Evolutionary conservation across 2,797 vertebrate genomes (phyloP).

Genomic region (Alcedo atthis): DNA sequence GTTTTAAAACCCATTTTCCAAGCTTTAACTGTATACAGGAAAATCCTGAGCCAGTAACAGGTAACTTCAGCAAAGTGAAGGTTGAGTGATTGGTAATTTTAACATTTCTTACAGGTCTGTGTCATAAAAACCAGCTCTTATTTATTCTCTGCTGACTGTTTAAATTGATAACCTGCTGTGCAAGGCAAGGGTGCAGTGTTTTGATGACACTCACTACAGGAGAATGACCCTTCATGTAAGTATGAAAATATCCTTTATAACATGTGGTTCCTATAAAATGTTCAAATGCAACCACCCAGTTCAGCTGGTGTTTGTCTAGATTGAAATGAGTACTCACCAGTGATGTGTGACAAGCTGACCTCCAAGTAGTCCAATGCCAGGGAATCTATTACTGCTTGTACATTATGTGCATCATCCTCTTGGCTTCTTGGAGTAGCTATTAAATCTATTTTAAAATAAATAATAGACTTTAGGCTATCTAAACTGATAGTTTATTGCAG

Average conservation of each 20-base stretch:
- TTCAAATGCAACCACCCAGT: neutral
- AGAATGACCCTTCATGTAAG: neutral
- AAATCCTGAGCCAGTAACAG: neutral
- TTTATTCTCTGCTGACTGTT: neutral
- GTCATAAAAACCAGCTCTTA: neutral
- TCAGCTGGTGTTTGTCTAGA: neutral
- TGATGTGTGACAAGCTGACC: conserved; percentile 97
- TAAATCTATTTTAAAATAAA: conserved; percentile 81
- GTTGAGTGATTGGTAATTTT: neutral
- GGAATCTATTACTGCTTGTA: conserved; percentile 95
- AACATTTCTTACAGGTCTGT: neutral
- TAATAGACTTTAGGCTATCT: neutral
- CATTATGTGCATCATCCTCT: conserved; percentile 92
- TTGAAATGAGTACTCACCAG: conserved; percentile 79
- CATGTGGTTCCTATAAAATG: neutral
- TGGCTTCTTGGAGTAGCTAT: conserved; percentile 83
- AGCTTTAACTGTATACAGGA: neutral
- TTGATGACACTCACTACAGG: neutral
- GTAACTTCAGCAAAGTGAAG: neutral
- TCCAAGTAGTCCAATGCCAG: conserved; percentile 96
- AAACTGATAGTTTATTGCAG: neutral
- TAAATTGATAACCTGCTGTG: neutral
- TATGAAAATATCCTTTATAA: neutral
- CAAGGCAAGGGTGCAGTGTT: neutral
- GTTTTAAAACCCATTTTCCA: neutral